Percentiles rank a stretch among this genome's conserved stretches.
Evolutionary conservation across 2,888 invertebrate genomes (phyloP).

Genomic region (Protula sp.): DNA sequence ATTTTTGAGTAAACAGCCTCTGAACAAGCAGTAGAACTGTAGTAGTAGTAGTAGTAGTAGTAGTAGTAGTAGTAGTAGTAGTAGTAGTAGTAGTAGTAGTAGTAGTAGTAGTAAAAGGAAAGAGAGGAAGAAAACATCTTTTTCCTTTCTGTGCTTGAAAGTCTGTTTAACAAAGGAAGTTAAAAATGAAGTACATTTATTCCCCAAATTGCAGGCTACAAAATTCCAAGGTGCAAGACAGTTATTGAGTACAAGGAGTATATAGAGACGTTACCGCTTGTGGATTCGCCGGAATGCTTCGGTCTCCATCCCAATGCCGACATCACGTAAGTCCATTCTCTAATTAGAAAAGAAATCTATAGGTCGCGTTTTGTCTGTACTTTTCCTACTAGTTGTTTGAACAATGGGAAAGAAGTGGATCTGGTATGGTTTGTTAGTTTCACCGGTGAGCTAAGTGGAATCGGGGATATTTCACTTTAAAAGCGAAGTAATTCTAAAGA

Average conservation of each 20-base stretch:
- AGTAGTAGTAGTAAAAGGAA: no score
- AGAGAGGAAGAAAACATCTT: background rate
- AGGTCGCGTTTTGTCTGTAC: constrained; percentile 6
- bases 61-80: no score
- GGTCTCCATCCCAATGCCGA: constrained; percentile 95
- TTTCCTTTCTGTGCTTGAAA: background rate
- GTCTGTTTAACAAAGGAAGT: background rate
- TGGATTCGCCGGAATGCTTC: constrained; percentile 89
- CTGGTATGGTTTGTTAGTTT: no score
- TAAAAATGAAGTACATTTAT: background rate
- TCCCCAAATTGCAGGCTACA: constrained; percentile 59
- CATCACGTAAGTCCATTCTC: constrained; percentile 72
- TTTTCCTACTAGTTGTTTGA: background rate
- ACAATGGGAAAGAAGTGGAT: background rate
- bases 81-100: no score
- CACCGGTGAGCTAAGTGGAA: no score
- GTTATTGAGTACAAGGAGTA: constrained; percentile 65
- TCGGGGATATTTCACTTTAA: no score
- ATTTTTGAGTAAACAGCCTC: no score
- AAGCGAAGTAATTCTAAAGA: no score
- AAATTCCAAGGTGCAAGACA: constrained; percentile 73
- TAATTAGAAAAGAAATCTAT: background rate
- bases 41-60: no score
- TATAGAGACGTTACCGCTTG: constrained; percentile 67
- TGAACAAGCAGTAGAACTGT: no score